Conservation (phyloP, 2,113 vertebrate species). For the Oncorhynchus kisutch region DNA sequence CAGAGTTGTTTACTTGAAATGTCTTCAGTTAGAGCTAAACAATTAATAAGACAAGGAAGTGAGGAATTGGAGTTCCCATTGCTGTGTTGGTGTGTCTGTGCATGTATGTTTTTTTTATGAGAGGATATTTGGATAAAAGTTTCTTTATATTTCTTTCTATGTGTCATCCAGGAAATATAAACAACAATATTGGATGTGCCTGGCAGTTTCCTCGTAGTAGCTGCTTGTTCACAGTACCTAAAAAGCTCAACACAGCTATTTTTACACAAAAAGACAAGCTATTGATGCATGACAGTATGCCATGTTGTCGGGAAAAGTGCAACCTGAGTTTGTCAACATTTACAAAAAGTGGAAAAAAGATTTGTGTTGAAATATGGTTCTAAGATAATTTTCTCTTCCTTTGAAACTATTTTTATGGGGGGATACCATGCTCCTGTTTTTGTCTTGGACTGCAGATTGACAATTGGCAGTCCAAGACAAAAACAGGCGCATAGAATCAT, state of each 20-base stretch:
- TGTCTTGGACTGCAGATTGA: too few species aligned
- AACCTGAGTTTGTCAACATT: conserved; percentile 30
- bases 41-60: background rate
- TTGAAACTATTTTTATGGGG: too few species aligned
- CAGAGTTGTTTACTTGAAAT: too few species aligned
- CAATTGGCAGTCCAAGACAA: too few species aligned
- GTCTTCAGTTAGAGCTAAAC: too few species aligned
- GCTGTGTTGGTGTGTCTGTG: background rate
- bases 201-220: conserved; percentile 25
- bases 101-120: background rate
- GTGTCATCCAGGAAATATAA: conserved; percentile 29
- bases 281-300: conserved; percentile 30
- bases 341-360: conserved; percentile 11
- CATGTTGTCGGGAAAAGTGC: conserved; percentile 23
- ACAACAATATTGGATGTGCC: conserved; percentile 19
- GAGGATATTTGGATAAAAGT: background rate
- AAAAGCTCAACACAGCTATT: conserved; percentile 14
- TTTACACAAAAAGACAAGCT: conserved; percentile 36
- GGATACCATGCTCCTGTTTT: too few species aligned
- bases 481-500: too few species aligned
- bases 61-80: background rate
- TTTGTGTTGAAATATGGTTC: background rate
- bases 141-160: background rate
- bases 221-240: background rate
- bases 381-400: too few species aligned